Evolutionary conservation across 2,797 vertebrate species (phyloP), one percentile per base, ranked within the genome.

Genomic region (Clarias platycephalus): DNA sequence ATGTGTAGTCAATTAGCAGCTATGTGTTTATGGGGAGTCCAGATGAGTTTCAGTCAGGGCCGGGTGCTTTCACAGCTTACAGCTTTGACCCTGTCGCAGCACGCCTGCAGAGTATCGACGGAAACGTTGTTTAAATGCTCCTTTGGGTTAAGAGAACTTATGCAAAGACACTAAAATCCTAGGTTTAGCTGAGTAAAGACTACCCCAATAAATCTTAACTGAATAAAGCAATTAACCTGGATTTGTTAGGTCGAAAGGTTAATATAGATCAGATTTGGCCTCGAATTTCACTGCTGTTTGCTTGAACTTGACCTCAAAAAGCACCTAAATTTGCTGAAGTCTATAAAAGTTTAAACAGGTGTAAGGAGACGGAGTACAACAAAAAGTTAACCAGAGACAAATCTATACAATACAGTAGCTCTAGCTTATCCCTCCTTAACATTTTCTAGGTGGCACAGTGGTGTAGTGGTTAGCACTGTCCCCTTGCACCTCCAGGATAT

Each of bases 1-100:
- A 91, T 89, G 85, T 91, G 91, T 70, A 85, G 81, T 67, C 85
- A 90, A 90, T 91, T 91, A 89, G 70, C 84, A 88, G 86, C 72
- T 6, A 78, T 86, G 88, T 90, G 91, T 91, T 91, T 91, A 90
- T 84, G 83, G 81, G 84, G 86, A 83, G 84, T 86, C 91, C 87
- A 90, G 88, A 91, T 90, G 91, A 88, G 87, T 88, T 88, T 88
- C 87, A 90, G 78, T 87, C 85, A 71, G 80, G 83, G 58, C 87
- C 62, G 79, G 87, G 85, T 72, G 78, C 86, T 85, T 81, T 90
- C 86, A 89, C 85, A 83, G 85, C 84, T 85, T 83, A 85, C 85
- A 86, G 84, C 85, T 83, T 87, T 85, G 88, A 87, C 86, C 81
- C 85, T 77, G 77, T 70, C 88, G 75, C 84, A 88, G 85, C 88